Evolutionary conservation across 2,113 vertebrate species (phyloP).

Genomic region (Lynx canadensis): DNA sequence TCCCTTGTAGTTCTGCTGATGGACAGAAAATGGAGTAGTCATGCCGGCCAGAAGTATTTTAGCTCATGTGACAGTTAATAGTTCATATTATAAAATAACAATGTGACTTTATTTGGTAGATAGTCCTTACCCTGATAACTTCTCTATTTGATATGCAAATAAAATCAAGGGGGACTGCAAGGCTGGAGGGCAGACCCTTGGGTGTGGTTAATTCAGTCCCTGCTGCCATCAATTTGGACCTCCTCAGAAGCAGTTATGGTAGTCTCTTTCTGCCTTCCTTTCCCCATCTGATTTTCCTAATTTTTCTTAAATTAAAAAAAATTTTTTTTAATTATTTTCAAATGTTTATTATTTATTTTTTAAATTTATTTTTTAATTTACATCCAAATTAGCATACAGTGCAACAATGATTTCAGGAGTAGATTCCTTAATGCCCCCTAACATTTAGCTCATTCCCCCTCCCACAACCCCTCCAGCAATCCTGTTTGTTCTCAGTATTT

Average conservation of each 20-base stretch:
- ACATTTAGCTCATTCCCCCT: too few relatives aligned
- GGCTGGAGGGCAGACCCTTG: background rate
- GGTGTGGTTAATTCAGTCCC: background rate
- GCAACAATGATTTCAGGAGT: too few relatives aligned
- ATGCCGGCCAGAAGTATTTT: background rate
- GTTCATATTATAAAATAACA: background rate
- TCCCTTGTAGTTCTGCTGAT: background rate
- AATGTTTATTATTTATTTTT: too few relatives aligned
- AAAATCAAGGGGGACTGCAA: background rate
- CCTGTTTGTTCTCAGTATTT: too few relatives aligned
- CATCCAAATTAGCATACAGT: too few relatives aligned
- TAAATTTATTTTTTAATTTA: too few relatives aligned
- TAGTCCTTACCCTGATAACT: background rate
- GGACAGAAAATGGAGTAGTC: background rate
- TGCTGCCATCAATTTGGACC: background rate
- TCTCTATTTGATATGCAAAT: background rate
- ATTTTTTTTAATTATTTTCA: too few relatives aligned
- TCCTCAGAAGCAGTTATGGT: background rate
- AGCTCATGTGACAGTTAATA: background rate
- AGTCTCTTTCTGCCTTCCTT: background rate
- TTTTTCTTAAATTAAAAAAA: background rate
- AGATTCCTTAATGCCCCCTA: too few relatives aligned
- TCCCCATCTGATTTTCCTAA: background rate
- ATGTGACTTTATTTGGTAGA: background rate
- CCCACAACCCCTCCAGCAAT: too few relatives aligned